Base-by-base conservation (phyloP, 2,797 vertebrate genomes). In the Gallinago nigripennis region DNA sequence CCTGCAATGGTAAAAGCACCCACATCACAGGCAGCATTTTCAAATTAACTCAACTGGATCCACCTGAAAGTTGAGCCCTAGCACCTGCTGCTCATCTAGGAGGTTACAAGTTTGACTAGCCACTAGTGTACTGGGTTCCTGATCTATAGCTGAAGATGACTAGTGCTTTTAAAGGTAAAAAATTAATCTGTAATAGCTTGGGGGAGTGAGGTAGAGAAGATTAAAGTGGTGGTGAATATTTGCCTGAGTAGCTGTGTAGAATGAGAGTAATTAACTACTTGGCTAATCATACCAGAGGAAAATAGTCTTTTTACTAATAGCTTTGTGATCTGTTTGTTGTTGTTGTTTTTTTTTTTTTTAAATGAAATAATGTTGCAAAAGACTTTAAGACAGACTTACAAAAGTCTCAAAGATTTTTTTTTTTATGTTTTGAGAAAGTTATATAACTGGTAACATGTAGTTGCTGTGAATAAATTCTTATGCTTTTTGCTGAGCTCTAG, bases 81-180 rank as follows among this genome's bases (percentile, higher is more conserved):
- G 12, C 5, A 60, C 4, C 6, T 68, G 19, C 33, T 79, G 24
- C 5, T 43, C 11, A 61, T 25, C 35, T 28, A 77, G 53, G 5
- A 63, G 18, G 16, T 25, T 28, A 16, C 12, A 54, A 39, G 21
- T 56, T 79, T 82, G 46, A 57, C 16, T 2, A 33, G 19, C 1
- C 2, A 18, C 2, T 17, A 9, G 2, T 2, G 3, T 0, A 1
- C 1, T 73, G 14, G 2, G 7, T 65, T 70, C 2, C 1, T 92
- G 5, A 5, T 37, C 3, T 46, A 12, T 45, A 13, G 1, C 5
- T 88, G 18, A 56, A 45, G 30, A 4, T 25, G 4, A 30, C 0
- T 0, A 12, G 3, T 8, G 2, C 3, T 78, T 82, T 31, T 25
- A 57, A 68, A 77, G 4, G 16, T 12, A 68, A 51, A 12, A 48